Base-by-base conservation (phyloP, 2,888 invertebrate genomes). In the Lucinisca nassula region DNA sequence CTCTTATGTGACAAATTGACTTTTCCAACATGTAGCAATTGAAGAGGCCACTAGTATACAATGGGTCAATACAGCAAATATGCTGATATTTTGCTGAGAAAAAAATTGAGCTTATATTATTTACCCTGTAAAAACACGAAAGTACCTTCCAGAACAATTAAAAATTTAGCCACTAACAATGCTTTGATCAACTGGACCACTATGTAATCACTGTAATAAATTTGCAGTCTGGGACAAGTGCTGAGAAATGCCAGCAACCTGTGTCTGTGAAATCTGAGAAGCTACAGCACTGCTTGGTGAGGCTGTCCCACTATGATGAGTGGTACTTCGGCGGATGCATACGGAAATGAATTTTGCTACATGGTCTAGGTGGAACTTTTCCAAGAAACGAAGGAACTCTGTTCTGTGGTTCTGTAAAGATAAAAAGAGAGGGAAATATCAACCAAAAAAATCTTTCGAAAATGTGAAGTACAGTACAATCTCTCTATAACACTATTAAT, bases 281-380 rank as follows among this genome's bases (percentile, higher is more conserved):
- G n/a, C n/a, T n/a, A n/a, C n/a, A n/a, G 84, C 72, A 3, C 49
- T 75, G 30, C 67, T 30, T 17, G 35, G 12, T 1, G 38, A 37
- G 1, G 51, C 4, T 14, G 67, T n/a, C 35, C 55, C 55, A 32
- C 8, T 77, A 27, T 12, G 35, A 21, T 61, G 35, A 4, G 55
- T n/a, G 30, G 79, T 67, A 17, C 51, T 58, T n/a, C 45, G 78
- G 0, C 87, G 76, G 32, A 90, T 85, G 61, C 81, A 90, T n/a
- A 85, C 32, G 0, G 85, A 30, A n/a, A 90, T 79, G 67, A 90
- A 90, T 70, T 87, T 74, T 0, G 78, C 51, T 2, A 90, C 0
- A 21, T 83, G 85, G 3, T 51, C 55, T 70, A 87, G 67, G 40
- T 87, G 77, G 55, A 75, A 51, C 24, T 45, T 49, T n/a, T 82